Conservation (phyloP, 2,113 vertebrate species). For the Scophthalmus maximus region DNA sequence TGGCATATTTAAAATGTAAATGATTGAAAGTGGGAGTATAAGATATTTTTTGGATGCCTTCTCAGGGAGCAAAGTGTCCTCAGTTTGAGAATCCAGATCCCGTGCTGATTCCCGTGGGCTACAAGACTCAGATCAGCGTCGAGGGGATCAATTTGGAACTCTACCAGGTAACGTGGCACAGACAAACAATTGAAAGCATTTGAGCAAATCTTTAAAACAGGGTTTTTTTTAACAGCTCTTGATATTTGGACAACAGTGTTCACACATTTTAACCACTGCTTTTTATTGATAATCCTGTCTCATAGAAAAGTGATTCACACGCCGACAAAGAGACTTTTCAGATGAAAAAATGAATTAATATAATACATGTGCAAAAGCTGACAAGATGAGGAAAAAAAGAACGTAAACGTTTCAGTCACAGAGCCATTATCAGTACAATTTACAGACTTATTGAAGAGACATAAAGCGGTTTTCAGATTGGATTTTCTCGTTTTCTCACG, state of each 20-base stretch:
- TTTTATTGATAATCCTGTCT: background rate
- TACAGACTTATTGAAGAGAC: background rate
- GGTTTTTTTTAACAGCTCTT: too few species aligned
- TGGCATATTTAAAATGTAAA: constrained; percentile 59
- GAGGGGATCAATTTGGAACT: constrained; percentile 88
- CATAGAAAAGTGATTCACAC: background rate
- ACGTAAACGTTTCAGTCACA: background rate
- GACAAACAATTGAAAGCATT: constrained; percentile 10
- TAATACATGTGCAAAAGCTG: background rate
- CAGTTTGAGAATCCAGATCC: constrained; percentile 90
- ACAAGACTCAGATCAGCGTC: constrained; percentile 85
- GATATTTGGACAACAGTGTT: too few species aligned
- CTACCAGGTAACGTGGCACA: constrained; percentile 74
- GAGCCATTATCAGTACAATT: background rate
- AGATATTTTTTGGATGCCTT: constrained; percentile 38
- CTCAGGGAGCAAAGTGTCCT: constrained; percentile 88
- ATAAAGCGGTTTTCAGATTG: background rate
- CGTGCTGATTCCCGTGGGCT: constrained; percentile 88
- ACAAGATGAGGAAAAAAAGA: background rate
- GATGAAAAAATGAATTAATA: background rate
- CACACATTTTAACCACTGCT: background rate
- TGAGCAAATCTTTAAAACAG: background rate
- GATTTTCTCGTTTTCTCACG: background rate
- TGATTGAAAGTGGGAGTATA: constrained; percentile 26
- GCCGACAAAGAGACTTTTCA: background rate